Evolutionary conservation across 1,140 invertebrate genomes (phyloP).

Genomic region (Stegodyphus mimosarum): DNA sequence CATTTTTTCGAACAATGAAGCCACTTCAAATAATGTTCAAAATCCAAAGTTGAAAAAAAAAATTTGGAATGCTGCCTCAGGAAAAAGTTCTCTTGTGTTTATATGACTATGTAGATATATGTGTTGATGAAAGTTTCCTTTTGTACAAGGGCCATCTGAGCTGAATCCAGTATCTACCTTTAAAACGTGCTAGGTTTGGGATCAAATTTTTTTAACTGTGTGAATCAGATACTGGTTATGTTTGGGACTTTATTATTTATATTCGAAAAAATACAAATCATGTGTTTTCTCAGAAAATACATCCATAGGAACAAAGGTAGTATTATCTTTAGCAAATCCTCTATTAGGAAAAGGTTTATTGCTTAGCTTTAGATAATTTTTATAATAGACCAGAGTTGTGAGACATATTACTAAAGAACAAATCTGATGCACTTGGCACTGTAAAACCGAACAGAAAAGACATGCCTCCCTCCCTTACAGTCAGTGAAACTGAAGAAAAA

Average conservation of each 20-base stretch:
- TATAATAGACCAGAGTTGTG: neutral
- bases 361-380: neutral
- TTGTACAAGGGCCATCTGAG: neutral
- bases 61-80: neutral
- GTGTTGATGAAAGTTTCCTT: neutral
- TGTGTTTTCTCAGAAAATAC: neutral
- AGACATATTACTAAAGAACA: neutral
- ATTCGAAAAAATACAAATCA: neutral
- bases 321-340: neutral
- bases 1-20: slow-evolving; percentile 8
- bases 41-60: neutral
- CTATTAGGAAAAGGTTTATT: slow-evolving; percentile 11
- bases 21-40: neutral
- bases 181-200: neutral
- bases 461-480: slow-evolving; percentile 13
- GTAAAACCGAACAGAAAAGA: slow-evolving; percentile 13
- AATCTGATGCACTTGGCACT: too few species aligned
- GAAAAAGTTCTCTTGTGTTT: neutral
- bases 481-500: neutral
- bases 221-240: neutral
- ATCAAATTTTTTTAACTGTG: slow-evolving; percentile 1
- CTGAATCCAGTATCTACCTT: neutral
- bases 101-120: neutral
- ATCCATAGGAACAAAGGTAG: neutral
- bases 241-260: slow-evolving; percentile 6